Conservation (phyloP, 1,140 invertebrate species). For the Drosophila grimshawi region DNA sequence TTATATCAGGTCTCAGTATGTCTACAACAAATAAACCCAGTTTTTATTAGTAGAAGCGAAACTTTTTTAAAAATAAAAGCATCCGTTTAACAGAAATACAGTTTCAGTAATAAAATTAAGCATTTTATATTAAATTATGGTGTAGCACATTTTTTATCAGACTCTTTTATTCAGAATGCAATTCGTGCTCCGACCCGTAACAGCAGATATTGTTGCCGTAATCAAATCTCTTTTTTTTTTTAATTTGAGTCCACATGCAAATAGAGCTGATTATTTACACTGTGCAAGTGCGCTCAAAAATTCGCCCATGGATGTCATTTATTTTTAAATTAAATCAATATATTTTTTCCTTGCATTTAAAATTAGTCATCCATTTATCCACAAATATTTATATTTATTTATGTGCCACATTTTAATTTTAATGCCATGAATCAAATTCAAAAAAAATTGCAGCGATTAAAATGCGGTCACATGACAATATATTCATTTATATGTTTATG, state of each 20-base stretch:
- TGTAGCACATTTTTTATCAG: not conserved
- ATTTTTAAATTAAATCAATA: conserved; percentile 8
- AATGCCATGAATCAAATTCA: conserved; percentile 39
- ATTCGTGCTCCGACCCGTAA: not conserved
- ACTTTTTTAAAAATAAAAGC: too few species aligned
- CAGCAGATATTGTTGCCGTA: not conserved
- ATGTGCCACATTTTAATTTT: conserved; percentile 49
- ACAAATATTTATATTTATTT: conserved; percentile 58
- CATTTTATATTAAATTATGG: not conserved
- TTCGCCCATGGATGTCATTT: conserved; percentile 16
- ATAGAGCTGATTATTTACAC: conserved; percentile 27
- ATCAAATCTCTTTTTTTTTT: not conserved
- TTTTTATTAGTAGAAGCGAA: too few species aligned
- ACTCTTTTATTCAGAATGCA: not conserved
- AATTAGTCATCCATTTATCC: conserved; percentile 44
- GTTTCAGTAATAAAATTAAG: not conserved
- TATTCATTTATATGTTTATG: not conserved
- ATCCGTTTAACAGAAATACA: too few species aligned
- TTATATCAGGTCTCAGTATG: too few species aligned
- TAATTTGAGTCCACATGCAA: not conserved
- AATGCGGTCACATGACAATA: not conserved
- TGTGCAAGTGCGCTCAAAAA: conserved; percentile 7
- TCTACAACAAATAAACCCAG: too few species aligned
- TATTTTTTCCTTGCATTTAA: not conserved
- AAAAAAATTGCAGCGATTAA: conserved; percentile 21